Evolutionary conservation across 2,888 invertebrate species (phyloP).

Genomic region (Trachelus troglodyta): DNA sequence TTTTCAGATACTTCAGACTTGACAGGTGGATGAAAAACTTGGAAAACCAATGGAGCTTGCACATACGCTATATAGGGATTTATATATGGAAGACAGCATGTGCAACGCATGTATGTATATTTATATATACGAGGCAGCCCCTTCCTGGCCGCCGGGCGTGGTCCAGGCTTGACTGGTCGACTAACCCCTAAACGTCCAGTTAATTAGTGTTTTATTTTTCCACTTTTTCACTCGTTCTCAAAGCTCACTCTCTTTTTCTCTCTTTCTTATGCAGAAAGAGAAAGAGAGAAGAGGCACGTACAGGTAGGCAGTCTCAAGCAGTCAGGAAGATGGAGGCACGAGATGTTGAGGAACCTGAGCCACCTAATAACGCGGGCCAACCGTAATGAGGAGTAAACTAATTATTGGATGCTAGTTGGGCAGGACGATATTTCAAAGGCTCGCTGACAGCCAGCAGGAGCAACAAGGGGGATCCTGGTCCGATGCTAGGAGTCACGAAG

Average conservation of each 20-base stretch:
- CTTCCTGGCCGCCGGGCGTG: conserved; percentile 43
- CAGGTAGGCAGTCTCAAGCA: too few species aligned
- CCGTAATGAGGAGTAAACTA: conserved; percentile 64
- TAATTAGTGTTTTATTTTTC: conserved; percentile 55
- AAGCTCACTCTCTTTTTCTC: conserved; percentile 26
- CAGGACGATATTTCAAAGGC: conserved; percentile 61
- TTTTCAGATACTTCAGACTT: too few species aligned
- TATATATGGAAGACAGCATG: too few species aligned
- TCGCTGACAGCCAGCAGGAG: conserved; percentile 58
- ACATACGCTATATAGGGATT: too few species aligned
- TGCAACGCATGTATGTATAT: too few species aligned
- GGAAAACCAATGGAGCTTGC: too few species aligned
- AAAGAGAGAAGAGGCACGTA: too few species aligned
- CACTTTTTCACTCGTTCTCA: conserved; percentile 25
- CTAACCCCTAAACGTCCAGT: conserved; percentile 59
- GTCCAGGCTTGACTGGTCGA: conserved; percentile 45
- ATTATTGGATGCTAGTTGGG: conserved; percentile 62
- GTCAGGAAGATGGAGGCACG: too few species aligned
- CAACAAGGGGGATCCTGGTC: conserved; percentile 43
- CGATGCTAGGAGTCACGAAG: too few species aligned
- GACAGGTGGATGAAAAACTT: too few species aligned
- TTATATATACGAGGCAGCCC: too few species aligned
- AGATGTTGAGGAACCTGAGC: conserved; percentile 20
- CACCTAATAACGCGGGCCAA: conserved; percentile 58
- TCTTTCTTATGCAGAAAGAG: neutral